Evolutionary conservation across 2,113 vertebrate genomes (phyloP).

Genomic region (Stigmatopora nigra): DNA sequence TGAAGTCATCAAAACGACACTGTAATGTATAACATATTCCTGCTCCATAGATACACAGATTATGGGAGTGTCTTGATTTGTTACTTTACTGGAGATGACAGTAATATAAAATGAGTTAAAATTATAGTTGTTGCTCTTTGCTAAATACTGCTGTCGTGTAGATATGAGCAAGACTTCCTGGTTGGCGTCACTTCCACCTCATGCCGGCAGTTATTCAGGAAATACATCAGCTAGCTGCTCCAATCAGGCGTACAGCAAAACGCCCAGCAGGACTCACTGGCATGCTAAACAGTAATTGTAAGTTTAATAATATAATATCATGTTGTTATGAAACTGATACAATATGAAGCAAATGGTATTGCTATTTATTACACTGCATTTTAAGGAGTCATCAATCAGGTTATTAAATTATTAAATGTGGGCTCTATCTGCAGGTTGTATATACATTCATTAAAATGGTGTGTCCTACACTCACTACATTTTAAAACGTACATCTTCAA

Average conservation of each 20-base stretch:
- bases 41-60: not conserved
- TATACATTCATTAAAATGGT: too few species aligned
- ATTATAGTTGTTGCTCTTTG: constrained; percentile 20
- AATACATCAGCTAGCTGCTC: not conserved
- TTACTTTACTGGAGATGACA: not conserved
- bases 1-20: constrained; percentile 31
- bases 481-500: too few species aligned
- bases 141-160: constrained; percentile 14
- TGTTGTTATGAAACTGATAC: not conserved
- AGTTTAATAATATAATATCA: too few species aligned
- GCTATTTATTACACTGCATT: too few species aligned
- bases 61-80: not conserved
- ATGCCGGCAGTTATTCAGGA: constrained; percentile 17
- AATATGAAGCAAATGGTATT: not conserved
- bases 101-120: not conserved
- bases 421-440: too few species aligned
- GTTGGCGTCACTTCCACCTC: constrained; percentile 52
- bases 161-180: constrained; percentile 40
- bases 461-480: too few species aligned
- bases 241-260: too few species aligned
- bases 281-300: too few species aligned
- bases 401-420: too few species aligned
- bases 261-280: too few species aligned
- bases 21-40: not conserved
- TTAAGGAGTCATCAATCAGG: too few species aligned